Evolutionary conservation across 2,888 invertebrate genomes (phyloP).

Genomic region (Orthonychiurus folsomi): DNA sequence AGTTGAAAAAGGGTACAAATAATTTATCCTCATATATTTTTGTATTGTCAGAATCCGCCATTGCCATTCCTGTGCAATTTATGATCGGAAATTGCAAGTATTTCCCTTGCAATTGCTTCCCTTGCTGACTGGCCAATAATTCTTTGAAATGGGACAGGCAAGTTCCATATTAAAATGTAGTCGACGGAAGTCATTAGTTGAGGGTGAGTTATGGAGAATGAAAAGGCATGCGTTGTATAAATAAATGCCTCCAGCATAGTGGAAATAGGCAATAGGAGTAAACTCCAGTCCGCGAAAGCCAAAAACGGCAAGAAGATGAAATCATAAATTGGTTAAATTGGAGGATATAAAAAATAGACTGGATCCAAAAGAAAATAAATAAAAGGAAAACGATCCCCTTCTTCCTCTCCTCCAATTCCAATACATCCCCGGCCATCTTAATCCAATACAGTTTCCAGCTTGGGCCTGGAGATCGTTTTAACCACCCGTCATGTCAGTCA

Average conservation of each 20-base stretch:
- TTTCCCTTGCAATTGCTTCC: background rate
- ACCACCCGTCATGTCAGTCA: background rate
- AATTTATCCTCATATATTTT: too few relatives aligned
- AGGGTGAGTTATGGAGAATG: background rate
- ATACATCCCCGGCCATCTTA: background rate
- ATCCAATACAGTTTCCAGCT: background rate
- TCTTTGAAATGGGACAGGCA: background rate
- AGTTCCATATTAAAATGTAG: background rate
- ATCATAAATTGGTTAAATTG: conserved; percentile 1
- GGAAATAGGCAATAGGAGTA: too few relatives aligned
- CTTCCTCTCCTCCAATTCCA: background rate
- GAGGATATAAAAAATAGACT: background rate
- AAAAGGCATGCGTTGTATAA: background rate
- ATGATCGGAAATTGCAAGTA: too few relatives aligned
- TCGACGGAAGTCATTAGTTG: background rate
- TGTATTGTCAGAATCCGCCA: too few relatives aligned
- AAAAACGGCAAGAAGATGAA: background rate
- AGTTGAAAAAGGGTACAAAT: too few relatives aligned
- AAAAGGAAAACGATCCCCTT: background rate
- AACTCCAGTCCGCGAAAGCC: background rate
- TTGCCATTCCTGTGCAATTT: too few relatives aligned
- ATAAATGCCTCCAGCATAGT: too few relatives aligned
- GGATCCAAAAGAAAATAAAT: background rate
- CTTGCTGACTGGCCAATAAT: background rate
- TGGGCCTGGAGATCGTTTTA: background rate